Conservation (phyloP, 2,113 vertebrate species). For the Mugil cephalus region DNA sequence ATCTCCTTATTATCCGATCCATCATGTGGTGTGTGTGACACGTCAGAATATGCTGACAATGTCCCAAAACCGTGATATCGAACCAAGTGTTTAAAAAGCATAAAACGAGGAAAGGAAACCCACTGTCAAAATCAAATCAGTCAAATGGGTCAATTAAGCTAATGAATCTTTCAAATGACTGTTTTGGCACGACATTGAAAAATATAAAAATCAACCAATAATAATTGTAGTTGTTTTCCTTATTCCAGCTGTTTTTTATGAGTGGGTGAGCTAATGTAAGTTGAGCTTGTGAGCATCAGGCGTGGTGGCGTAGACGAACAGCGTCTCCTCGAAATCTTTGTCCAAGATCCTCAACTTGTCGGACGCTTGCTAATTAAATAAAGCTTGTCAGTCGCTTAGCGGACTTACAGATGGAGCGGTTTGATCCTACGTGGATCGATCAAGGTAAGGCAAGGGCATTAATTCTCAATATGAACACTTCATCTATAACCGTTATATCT, state of each 20-base stretch:
- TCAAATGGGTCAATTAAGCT: neutral
- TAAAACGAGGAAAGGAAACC: neutral
- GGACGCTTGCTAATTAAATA: conserved; percentile 27
- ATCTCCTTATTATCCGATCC: neutral
- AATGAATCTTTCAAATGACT: neutral
- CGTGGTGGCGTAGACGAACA: neutral
- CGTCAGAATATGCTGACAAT: neutral
- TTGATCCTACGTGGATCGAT: conserved; percentile 18
- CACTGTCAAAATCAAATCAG: too few relatives aligned
- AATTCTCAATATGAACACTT: conserved; percentile 59
- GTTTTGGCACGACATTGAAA: neutral
- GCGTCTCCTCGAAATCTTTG: neutral
- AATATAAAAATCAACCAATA: neutral
- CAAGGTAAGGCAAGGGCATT: conserved; percentile 54
- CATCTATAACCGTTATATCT: conserved; percentile 58
- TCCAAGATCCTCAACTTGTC: conserved; percentile 7
- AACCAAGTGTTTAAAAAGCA: neutral
- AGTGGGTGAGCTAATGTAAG: neutral
- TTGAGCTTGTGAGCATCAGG: neutral
- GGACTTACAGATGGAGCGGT: conserved; percentile 3
- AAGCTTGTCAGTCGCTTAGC: conserved; percentile 12
- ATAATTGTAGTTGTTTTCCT: neutral
- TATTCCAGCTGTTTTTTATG: neutral
- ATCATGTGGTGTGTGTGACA: neutral
- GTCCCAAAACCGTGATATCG: neutral